These are phyloP conservation scores for Theocolax elegans DNA, from an alignment of 1,140 invertebrate genomes.

Conservation along the genomic window DNA sequence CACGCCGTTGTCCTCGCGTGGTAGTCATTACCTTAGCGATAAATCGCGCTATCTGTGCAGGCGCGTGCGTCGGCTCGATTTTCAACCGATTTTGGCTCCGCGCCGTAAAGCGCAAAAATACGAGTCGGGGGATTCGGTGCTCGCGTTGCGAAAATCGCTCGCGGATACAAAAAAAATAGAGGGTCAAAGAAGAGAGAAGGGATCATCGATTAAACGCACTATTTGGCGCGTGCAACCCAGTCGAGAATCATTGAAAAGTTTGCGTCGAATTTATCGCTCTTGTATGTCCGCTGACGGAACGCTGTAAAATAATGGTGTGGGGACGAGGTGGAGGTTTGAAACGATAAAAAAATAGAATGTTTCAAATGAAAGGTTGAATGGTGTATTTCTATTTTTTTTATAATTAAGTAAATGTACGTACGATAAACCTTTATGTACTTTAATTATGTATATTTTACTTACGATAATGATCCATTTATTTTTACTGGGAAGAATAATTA, in stretches of 20 bases:
- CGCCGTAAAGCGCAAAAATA: conserved; percentile 7
- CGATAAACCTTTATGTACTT: too few species aligned
- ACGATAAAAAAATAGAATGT: not conserved
- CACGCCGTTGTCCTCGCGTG: not conserved
- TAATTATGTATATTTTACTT: too few species aligned
- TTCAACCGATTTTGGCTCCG: not conserved
- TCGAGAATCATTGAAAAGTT: conserved; percentile 1
- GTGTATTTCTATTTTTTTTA: too few species aligned
- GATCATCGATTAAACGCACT: conserved; percentile 2
- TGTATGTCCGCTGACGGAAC: not conserved
- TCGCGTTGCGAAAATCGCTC: too few species aligned
- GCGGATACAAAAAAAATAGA: too few species aligned
- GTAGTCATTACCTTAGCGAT: not conserved
- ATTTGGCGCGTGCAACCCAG: not conserved
- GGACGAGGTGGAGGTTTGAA: not conserved
- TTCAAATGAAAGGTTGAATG: too few species aligned
- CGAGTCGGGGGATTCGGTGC: not conserved
- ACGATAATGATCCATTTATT: too few species aligned
- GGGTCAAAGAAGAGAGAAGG: not conserved
- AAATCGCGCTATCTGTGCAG: not conserved
- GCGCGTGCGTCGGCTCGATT: not conserved
- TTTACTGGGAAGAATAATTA: too few species aligned
- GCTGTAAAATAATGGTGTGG: too few species aligned
- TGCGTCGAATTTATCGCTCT: not conserved
- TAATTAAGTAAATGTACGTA: too few species aligned